phyloP scores from a whole-genome alignment of 1,140 invertebrate species.

The Elymnias hypermnestra region DNA sequence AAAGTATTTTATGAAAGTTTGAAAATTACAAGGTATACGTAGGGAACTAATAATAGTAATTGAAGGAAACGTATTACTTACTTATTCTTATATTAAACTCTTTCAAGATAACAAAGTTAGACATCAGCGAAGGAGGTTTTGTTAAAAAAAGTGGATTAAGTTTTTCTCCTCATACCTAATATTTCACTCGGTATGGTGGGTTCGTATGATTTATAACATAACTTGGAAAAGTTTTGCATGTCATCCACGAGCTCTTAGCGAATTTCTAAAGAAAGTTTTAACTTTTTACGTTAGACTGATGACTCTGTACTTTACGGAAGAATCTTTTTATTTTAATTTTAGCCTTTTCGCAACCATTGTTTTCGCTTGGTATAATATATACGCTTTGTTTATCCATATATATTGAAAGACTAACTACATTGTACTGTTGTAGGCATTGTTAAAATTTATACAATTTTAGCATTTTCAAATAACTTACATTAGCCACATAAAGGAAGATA shows the following conservation, averaged over 20 bases:
- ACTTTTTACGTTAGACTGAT: conserved; percentile 42
- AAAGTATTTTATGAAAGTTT: too few relatives aligned
- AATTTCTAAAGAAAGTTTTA: conserved; percentile 55
- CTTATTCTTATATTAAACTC: conserved; percentile 45
- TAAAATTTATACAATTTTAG: too few relatives aligned
- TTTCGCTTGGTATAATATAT: too few relatives aligned
- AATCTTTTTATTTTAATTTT: neutral
- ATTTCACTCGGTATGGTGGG: conserved; percentile 51
- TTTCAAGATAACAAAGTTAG: conserved; percentile 59
- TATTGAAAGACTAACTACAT: too few relatives aligned
- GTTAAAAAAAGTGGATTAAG: conserved; percentile 66
- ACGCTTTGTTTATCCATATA: too few relatives aligned
- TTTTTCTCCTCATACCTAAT: conserved; percentile 59
- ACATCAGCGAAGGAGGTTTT: conserved; percentile 38
- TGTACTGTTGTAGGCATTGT: too few relatives aligned
- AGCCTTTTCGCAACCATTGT: neutral
- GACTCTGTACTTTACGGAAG: conserved; percentile 16
- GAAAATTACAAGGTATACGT: too few relatives aligned
- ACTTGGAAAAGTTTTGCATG: conserved; percentile 61
- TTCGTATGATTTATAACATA: conserved; percentile 66
- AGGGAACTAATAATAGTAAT: too few relatives aligned
- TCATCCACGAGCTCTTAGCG: conserved; percentile 56
- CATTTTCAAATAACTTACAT: too few relatives aligned
- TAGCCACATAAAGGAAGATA: too few relatives aligned
- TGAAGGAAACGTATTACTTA: too few relatives aligned